phyloP scores from a whole-genome alignment of 2,797 vertebrate species.

The Sciurus carolinensis region DNA sequence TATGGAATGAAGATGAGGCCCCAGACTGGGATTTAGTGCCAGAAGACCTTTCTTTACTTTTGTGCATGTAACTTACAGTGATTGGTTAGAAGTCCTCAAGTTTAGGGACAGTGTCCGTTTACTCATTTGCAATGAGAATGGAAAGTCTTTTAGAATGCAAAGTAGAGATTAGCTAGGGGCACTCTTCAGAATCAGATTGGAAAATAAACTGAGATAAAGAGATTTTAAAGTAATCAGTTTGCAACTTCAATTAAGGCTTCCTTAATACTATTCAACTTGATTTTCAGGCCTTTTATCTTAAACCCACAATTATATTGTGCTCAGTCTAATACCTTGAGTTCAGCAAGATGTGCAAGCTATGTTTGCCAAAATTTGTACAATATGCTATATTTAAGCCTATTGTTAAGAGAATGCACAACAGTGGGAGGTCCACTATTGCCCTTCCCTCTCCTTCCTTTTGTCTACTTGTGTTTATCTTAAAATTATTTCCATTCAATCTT shows the following conservation, averaged over 20 bases:
- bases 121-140: conserved; percentile 34
- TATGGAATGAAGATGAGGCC: conserved; percentile 59
- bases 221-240: conserved; percentile 61
- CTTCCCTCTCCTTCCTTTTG: not conserved
- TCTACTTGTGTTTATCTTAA: not conserved
- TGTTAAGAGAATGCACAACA: conserved; percentile 19
- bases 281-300: not conserved
- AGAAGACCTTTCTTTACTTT: conserved; percentile 62
- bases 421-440: not conserved
- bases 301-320: conserved; percentile 9
- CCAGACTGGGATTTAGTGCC: conserved; percentile 39
- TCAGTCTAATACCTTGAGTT: not conserved
- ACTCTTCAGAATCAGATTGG: not conserved
- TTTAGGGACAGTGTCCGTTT: not conserved
- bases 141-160: conserved; percentile 12
- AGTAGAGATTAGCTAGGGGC: not conserved
- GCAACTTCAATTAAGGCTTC: conserved; percentile 46
- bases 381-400: not conserved
- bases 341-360: not conserved
- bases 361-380: not conserved
- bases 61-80: conserved; percentile 3
- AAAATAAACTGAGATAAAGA: conserved; percentile 57
- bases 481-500: not conserved
- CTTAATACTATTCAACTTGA: conserved; percentile 22
- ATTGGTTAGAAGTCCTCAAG: not conserved